These are phyloP conservation scores for Melanostoma scalare DNA, from an alignment of 2,888 invertebrate species.

Conservation along the genomic window DNA sequence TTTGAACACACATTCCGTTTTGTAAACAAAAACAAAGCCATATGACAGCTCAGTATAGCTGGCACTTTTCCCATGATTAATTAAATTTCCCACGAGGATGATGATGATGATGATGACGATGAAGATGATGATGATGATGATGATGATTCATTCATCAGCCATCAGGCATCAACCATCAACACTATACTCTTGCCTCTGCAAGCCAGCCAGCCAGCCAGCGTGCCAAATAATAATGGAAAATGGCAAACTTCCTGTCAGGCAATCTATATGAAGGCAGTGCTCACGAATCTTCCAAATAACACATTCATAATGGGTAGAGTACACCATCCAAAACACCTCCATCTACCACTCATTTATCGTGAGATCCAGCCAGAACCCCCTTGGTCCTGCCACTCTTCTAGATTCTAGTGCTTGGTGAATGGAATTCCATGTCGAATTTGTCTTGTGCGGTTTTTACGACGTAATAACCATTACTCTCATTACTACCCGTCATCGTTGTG, in stretches of 20 bases:
- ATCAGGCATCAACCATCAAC: conserved; percentile 38
- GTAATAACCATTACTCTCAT: conserved; percentile 70
- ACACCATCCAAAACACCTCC: conserved; percentile 40
- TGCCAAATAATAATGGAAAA: conserved; percentile 61
- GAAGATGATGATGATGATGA: conserved; percentile 20
- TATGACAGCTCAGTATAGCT: conserved; percentile 51
- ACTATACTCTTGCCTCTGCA: conserved; percentile 1
- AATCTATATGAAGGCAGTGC: conserved; percentile 43
- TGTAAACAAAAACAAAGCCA: conserved; percentile 36
- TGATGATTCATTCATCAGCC: conserved; percentile 62
- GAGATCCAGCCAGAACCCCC: background rate
- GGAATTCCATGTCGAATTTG: conserved; percentile 61
- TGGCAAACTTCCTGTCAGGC: conserved; percentile 63
- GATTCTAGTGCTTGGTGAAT: conserved; percentile 32
- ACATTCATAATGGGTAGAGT: conserved; percentile 56
- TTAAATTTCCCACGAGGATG: conserved; percentile 51
- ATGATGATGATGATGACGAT: conserved; percentile 6
- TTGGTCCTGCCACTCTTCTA: background rate
- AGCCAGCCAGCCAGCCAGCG: background rate
- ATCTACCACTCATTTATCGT: conserved; percentile 15
- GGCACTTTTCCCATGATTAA: conserved; percentile 63
- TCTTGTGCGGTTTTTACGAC: conserved; percentile 65
- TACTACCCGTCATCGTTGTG: conserved; percentile 51
- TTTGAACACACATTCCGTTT: conserved; percentile 23
- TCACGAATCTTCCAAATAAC: conserved; percentile 57